Evolutionary conservation across 2,797 vertebrate species (phyloP), one percentile per base, ranked within the genome.

Genomic region (Tolypeutes matacus): DNA sequence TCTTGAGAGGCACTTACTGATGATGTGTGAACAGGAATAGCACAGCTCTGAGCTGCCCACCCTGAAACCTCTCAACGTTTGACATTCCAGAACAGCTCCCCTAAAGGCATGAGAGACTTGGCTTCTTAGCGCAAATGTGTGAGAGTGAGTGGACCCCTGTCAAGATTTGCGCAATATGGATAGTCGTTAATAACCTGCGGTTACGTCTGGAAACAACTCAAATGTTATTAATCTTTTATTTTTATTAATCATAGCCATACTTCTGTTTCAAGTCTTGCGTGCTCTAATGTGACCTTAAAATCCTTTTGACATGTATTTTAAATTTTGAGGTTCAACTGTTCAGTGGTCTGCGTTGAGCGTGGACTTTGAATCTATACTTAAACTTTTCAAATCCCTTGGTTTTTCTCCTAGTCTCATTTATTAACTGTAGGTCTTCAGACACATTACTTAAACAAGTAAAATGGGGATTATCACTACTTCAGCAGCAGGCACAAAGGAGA

Each of bases 231-330:
- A 27, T 36, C 81, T 70, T 31, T 89, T 81, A 11, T 36, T 13
- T 89, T 51, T 81, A 42, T 67, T 86, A 23, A 1, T 25, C 53
- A 70, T 34, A 36, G 42, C 36, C 46, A 4, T 51, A 58, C 75
- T 64, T 95, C 53, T 75, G 0, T 70, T 51, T 69, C 39, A 49
- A 83, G 46, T 86, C 75, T n/a, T 56, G 25, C 25, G 46, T 46
- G 62, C 73, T 93, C 84, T 36, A n/a, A 83, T 69, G 42, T 58
- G 84, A 77, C 60, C 78, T 69, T 53, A 93, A 91, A n/a, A 34
- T 56, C 34, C 17, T 77, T 86, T 86, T 85, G 94, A 62, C 56
- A 12, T 15, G 58, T 86, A 29, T 51, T 56, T 80, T 86, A 64
- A 39, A n/a, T 86, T 81, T 60, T 82, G 34, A 51, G 73, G 42